Conservation (phyloP, 2,888 invertebrate species). For the Drosophila neutralis region DNA sequence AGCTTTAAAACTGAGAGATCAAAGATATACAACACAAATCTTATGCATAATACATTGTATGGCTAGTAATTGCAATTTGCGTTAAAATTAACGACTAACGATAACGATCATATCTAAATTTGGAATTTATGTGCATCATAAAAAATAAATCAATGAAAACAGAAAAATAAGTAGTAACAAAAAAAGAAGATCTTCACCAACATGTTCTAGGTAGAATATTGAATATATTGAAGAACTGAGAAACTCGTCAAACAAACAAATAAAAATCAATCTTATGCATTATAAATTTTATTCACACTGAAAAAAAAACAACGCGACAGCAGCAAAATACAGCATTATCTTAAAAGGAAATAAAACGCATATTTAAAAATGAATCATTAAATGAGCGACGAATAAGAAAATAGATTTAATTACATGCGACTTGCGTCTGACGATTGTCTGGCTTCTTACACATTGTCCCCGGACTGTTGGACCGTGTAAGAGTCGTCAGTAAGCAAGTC, state of each 20-base stretch:
- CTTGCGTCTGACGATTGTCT: not conserved
- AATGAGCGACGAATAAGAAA: not conserved
- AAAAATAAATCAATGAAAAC: not conserved
- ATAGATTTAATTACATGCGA: not conserved
- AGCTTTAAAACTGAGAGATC: not conserved
- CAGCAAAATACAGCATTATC: not conserved
- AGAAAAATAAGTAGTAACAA: not conserved
- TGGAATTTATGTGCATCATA: not conserved
- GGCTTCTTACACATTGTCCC: slow-evolving; percentile 12
- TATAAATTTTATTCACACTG: not conserved
- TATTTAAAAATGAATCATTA: not conserved
- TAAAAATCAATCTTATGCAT: not conserved
- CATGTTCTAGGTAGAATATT: too few relatives aligned
- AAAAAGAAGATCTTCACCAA: not conserved
- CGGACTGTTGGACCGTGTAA: slow-evolving; percentile 8
- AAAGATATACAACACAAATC: not conserved
- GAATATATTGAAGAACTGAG: not conserved
- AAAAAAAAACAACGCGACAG: not conserved
- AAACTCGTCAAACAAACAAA: not conserved
- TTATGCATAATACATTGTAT: not conserved
- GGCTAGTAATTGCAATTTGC: not conserved
- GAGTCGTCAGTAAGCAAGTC: slow-evolving; percentile 28
- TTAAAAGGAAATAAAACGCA: not conserved
- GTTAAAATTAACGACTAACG: not conserved
- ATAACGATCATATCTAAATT: not conserved